Conservation (phyloP, 2,113 vertebrate genomes). For the Athene noctua region DNA sequence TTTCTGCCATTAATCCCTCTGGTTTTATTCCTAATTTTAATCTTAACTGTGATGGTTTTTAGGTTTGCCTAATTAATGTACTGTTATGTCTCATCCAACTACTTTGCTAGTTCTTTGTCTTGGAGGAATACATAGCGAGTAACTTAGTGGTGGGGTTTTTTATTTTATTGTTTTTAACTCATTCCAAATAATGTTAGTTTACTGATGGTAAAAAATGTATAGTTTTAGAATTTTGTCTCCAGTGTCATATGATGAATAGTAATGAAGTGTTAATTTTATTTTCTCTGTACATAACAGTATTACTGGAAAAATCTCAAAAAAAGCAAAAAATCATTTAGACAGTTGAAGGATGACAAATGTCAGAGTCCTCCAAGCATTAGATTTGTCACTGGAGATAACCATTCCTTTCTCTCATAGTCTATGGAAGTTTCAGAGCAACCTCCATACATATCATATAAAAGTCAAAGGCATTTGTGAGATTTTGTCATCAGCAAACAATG, state of each 20-base stretch:
- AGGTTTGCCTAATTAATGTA: neutral
- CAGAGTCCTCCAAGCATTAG: neutral
- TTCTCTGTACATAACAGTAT: neutral
- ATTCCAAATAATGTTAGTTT: neutral
- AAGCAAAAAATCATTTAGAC: neutral
- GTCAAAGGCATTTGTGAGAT: neutral
- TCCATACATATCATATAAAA: neutral
- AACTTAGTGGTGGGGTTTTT: neutral
- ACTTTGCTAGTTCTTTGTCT: neutral
- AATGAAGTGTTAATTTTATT: conserved; percentile 8
- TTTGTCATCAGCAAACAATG: neutral
- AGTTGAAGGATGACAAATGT: neutral
- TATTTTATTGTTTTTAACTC: neutral
- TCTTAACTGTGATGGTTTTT: neutral
- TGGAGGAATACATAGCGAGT: neutral
- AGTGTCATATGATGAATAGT: neutral
- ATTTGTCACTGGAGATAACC: neutral
- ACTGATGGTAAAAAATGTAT: neutral
- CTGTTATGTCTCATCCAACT: neutral
- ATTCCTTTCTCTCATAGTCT: neutral
- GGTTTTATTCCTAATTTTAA: neutral
- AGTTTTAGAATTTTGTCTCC: neutral
- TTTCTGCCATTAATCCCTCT: neutral
- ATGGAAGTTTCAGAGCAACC: neutral
- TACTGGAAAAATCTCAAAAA: neutral